Percentiles rank a stretch among this genome's conserved stretches.
Conservation (phyloP, 1,140 invertebrate genomes). For the Coptotermes formosanus region DNA sequence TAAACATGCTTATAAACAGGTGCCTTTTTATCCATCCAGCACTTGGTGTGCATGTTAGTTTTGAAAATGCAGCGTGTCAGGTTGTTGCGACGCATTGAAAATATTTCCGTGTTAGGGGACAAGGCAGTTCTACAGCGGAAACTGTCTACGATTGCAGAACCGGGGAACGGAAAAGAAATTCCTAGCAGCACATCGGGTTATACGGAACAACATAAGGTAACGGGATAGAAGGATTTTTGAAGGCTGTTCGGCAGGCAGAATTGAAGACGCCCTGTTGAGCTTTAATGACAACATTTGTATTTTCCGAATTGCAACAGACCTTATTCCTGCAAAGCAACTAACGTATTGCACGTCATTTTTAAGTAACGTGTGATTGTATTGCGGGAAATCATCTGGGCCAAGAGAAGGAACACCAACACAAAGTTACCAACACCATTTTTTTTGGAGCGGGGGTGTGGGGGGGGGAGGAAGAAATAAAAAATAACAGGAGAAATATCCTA, state of each 20-base stretch:
- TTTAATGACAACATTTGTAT: background rate
- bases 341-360: background rate
- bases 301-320: background rate
- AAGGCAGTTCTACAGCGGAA: background rate
- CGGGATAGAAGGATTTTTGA: background rate
- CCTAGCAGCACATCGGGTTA: slow-evolving; percentile 54
- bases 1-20: background rate
- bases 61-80: background rate
- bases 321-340: background rate
- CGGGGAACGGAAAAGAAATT: slow-evolving; percentile 25
- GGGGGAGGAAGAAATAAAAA: too few relatives aligned
- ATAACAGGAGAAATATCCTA: too few relatives aligned
- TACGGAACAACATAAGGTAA: slow-evolving; percentile 61
- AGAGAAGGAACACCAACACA: too few relatives aligned
- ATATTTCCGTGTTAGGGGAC: background rate
- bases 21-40: background rate
- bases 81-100: background rate
- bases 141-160: background rate
- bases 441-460: too few relatives aligned
- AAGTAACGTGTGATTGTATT: background rate
- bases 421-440: too few relatives aligned
- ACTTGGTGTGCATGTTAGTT: background rate
- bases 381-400: background rate
- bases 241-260: background rate
- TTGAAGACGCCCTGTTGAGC: background rate